phyloP scores from a whole-genome alignment of 1,140 invertebrate species.

The Lordiphosa stackelbergi region DNA sequence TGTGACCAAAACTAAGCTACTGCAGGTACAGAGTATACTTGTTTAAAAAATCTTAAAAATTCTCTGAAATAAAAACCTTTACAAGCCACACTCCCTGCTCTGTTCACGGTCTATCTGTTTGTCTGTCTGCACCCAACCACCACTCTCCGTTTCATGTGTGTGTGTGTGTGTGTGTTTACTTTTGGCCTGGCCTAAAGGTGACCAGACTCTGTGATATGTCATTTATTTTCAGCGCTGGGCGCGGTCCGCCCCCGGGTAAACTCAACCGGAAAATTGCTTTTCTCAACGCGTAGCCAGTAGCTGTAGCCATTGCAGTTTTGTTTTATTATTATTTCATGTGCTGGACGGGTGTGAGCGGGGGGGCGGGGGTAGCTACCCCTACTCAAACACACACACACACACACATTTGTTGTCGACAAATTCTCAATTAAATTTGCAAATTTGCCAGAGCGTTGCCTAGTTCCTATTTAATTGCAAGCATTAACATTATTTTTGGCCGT shows the following conservation, averaged over 20 bases:
- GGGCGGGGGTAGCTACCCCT: background rate
- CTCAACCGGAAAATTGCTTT: constrained; percentile 73
- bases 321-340: constrained; percentile 14
- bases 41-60: no score
- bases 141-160: constrained; percentile 11
- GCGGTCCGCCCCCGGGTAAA: constrained; percentile 57
- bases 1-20: no score
- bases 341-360: background rate
- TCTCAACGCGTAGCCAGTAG: constrained; percentile 44
- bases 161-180: constrained; percentile 48
- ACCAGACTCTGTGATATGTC: constrained; percentile 67
- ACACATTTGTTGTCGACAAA: constrained; percentile 13
- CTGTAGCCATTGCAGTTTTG: constrained; percentile 22
- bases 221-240: constrained; percentile 60
- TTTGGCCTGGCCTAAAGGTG: constrained; percentile 60
- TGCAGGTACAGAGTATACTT: no score
- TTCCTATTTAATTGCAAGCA: constrained; percentile 61
- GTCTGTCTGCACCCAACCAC: background rate
- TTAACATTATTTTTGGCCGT: constrained; percentile 48
- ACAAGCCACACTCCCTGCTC: no score
- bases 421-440: constrained; percentile 56
- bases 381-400: background rate
- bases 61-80: no score
- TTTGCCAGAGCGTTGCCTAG: constrained; percentile 10
- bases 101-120: constrained; percentile 1